Evolutionary conservation across 2,797 vertebrate species (phyloP).

Genomic region (Aldrovandia affinis): DNA sequence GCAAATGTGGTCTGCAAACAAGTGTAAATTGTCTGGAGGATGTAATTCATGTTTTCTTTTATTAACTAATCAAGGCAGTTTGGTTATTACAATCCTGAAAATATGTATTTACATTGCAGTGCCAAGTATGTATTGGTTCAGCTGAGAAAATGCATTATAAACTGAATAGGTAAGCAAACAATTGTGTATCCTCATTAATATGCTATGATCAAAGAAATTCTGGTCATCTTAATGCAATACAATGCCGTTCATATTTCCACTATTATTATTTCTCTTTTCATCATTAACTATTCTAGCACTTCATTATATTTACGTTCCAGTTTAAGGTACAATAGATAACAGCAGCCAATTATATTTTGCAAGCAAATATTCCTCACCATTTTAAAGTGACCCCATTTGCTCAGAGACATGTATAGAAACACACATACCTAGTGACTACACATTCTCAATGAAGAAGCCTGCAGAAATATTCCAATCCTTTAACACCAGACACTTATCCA

Average conservation of each 20-base stretch:
- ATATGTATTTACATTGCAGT: too few species aligned
- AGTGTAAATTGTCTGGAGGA: too few species aligned
- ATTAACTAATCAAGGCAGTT: too few species aligned
- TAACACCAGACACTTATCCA: background rate
- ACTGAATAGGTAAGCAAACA: background rate
- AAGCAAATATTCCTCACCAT: background rate
- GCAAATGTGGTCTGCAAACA: too few species aligned
- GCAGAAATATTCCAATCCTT: background rate
- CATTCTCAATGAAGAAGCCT: background rate
- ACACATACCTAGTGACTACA: background rate
- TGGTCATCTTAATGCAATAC: background rate
- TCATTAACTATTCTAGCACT: background rate
- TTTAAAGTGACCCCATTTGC: background rate
- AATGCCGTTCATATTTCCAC: background rate
- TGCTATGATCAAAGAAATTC: background rate
- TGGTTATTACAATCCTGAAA: too few species aligned
- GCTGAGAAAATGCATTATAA: background rate
- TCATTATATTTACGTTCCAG: too few species aligned
- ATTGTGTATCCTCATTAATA: background rate
- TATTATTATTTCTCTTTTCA: background rate
- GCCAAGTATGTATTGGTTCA: too few species aligned
- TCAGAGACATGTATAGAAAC: background rate
- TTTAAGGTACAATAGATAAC: background rate
- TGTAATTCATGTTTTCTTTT: too few species aligned
- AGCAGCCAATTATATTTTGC: constrained; percentile 8